Base-by-base conservation (phyloP, 1,140 invertebrate genomes). In the Idris sp. region DNA sequence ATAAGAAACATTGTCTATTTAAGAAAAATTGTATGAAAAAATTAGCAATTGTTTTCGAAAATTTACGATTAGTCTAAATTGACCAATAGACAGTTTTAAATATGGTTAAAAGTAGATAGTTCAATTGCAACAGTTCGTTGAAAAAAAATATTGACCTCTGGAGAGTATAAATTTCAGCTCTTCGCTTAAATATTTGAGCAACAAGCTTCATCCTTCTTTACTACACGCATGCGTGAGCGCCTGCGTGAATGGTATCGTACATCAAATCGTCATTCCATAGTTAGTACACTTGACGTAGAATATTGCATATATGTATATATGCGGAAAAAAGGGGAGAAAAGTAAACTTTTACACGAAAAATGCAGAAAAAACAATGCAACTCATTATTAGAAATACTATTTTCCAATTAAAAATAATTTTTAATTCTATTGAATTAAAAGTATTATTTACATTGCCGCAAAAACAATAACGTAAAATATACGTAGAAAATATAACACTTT, bases 201-300 rank as follows among this genome's bases (percentile, higher is more conserved):
- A 5, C 30, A 14, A 40, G 36, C 61, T 54, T 53, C 61, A 65
- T 36, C 40, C 61, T 44, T 65, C 46, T 54, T 65, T 65, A 41
- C 44, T 36, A 49, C 49, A 54, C 61, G 61, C 61, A 65, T 65
- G 61, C 61, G 48, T 65, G 49, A 44, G 48, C 61, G 61, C 40
- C 40, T 65, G 61, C 61, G 61, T 65, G 61, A 65, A 54, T 65
- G 49, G 46, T 65, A 65, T 65, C 61, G 49, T 31, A 38, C 61
- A 65, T 54, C 61, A 65, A n/a, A 65, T 65, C 59, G 59, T 62
- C 48, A 46, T 65, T 54, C 43, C 48, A 31, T 30, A 54, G 48
- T 54, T 65, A 54, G 31, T 54, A 54, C 33, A 49, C 33, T 40
- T 7, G 10, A 1, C 15, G 31, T 43, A 33, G 46, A 53, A 54